Evolutionary conservation across 2,888 invertebrate species (phyloP).

Genomic region (Pherbina coryleti): DNA sequence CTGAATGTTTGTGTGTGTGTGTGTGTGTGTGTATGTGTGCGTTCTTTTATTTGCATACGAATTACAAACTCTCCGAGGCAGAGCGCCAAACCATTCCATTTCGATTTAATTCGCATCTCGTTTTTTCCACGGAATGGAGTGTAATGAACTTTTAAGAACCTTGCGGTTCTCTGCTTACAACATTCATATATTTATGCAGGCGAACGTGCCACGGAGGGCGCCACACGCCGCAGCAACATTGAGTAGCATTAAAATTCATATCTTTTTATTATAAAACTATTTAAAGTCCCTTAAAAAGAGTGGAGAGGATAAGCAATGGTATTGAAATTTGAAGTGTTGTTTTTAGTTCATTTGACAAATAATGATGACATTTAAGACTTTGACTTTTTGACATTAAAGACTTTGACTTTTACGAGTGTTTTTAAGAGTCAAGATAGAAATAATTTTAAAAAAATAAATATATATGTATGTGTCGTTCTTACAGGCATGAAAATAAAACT

Average conservation of each 20-base stretch:
- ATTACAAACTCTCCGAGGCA: constrained; percentile 63
- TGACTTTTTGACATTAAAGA: no score
- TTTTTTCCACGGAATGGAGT: constrained; percentile 56
- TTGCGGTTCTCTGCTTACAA: constrained; percentile 28
- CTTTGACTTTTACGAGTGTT: no score
- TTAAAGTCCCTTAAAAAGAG: neutral
- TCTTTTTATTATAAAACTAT: neutral
- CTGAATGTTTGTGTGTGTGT: constrained; percentile 12
- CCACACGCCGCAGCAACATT: neutral
- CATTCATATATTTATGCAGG: neutral
- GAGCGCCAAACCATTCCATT: constrained; percentile 58
- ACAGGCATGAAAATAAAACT: no score
- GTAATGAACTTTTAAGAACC: constrained; percentile 61
- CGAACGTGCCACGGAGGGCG: neutral
- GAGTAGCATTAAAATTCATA: constrained; percentile 15
- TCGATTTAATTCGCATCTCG: constrained; percentile 65
- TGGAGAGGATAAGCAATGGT: neutral
- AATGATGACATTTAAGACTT: no score
- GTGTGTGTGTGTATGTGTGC: constrained; percentile 35
- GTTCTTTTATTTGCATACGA: constrained; percentile 59
- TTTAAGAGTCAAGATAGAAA: no score
- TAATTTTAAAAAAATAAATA: no score
- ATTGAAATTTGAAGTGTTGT: neutral
- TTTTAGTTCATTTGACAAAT: no score
- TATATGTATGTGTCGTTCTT: no score